These are phyloP conservation scores for Arnoldichthys spilopterus DNA, from an alignment of 2,797 vertebrate genomes.

Conservation along the genomic window DNA sequence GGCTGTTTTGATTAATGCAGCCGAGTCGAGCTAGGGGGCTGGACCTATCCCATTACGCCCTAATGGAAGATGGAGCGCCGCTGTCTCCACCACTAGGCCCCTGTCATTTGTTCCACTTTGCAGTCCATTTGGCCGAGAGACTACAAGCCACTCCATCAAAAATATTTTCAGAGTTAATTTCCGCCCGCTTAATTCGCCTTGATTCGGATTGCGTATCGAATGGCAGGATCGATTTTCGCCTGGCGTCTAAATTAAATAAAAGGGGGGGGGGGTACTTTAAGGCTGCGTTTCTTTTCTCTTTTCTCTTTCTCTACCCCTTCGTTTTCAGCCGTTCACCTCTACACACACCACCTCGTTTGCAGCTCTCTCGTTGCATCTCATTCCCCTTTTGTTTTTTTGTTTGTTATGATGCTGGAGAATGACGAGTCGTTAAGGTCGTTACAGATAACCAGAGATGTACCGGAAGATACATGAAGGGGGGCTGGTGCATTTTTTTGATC, in stretches of 20 bases:
- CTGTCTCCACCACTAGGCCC: constrained; percentile 96
- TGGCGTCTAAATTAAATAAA: constrained; percentile 95
- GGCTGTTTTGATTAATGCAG: constrained; percentile 93
- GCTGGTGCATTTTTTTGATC: constrained; percentile 71
- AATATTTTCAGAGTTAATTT: constrained; percentile 98
- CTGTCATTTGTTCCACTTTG: constrained; percentile 99
- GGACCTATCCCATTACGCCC: constrained; percentile 96
- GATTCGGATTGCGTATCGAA: constrained; percentile 95
- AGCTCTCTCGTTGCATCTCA: constrained; percentile 77
- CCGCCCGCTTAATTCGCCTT: constrained; percentile 94
- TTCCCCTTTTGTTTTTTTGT: constrained; percentile 73
- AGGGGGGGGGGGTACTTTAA: constrained; percentile 83
- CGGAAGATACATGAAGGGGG: constrained; percentile 65
- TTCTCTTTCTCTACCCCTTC: constrained; percentile 59
- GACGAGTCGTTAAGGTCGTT: constrained; percentile 62
- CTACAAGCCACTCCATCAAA: constrained; percentile 95
- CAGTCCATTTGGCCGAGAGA: constrained; percentile 96
- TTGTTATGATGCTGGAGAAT: constrained; percentile 74
- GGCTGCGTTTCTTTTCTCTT: constrained; percentile 81
- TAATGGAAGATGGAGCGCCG: constrained; percentile 98
- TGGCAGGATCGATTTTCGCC: constrained; percentile 95
- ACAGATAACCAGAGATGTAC: constrained; percentile 69
- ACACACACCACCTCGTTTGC: constrained; percentile 71
- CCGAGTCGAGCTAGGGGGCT: constrained; percentile 91
- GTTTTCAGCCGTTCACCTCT: constrained; percentile 72